Percentiles rank a stretch among this genome's conserved stretches.
Evolutionary conservation across 1,140 invertebrate genomes (phyloP).

Genomic region (Chymomyza costata): DNA sequence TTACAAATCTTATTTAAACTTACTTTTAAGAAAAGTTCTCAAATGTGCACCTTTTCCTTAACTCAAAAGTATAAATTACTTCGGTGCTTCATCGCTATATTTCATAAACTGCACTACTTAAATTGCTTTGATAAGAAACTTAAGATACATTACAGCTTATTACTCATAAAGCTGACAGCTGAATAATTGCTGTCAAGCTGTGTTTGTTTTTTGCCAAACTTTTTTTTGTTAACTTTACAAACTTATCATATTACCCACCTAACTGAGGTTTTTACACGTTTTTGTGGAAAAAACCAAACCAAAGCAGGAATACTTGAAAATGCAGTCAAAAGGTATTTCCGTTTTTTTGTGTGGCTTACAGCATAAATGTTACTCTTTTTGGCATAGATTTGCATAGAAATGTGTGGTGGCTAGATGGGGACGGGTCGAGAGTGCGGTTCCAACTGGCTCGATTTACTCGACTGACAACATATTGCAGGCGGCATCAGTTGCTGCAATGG

Average conservation of each 20-base stretch:
- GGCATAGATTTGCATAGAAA: constrained; percentile 71
- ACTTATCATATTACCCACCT: too few relatives aligned
- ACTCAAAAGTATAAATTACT: too few relatives aligned
- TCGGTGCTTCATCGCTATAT: neutral
- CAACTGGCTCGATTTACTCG: constrained; percentile 20
- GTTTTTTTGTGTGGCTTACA: constrained; percentile 35
- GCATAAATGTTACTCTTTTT: constrained; percentile 63
- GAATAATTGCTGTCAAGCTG: too few relatives aligned
- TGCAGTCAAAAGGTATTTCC: constrained; percentile 41
- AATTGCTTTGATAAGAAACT: too few relatives aligned
- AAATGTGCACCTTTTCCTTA: too few relatives aligned
- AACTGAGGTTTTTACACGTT: too few relatives aligned
- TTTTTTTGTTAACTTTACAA: constrained; percentile 15
- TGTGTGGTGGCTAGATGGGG: constrained; percentile 12
- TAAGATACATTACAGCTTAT: too few relatives aligned
- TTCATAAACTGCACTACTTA: neutral
- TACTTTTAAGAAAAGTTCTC: too few relatives aligned
- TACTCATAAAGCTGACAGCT: too few relatives aligned
- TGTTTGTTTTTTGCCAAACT: constrained; percentile 6
- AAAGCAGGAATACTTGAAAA: constrained; percentile 19
- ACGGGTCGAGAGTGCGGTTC: neutral
- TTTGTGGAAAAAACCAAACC: constrained; percentile 2
- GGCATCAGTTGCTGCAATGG: constrained; percentile 44
- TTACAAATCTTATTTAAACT: too few relatives aligned
- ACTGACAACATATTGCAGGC: constrained; percentile 63